Evolutionary conservation across 2,888 invertebrate species (phyloP).

Genomic region (Meiosimyza platycephala): DNA sequence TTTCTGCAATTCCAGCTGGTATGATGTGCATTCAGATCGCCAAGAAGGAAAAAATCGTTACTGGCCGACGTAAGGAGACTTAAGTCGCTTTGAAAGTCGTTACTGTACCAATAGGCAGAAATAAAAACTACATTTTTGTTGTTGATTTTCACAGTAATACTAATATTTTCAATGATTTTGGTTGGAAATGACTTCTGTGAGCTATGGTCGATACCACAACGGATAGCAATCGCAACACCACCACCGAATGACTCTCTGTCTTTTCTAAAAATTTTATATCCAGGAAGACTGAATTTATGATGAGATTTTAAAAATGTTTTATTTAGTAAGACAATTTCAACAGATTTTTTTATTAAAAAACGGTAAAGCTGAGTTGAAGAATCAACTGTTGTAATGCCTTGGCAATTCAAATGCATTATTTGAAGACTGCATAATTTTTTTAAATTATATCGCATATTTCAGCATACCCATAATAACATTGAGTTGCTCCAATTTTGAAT

Average conservation of each 20-base stretch:
- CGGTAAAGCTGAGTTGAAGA: not conserved
- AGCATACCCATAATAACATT: not conserved
- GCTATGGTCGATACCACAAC: not conserved
- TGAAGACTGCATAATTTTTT: not conserved
- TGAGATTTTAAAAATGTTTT: conserved; percentile 9
- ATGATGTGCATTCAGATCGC: conserved; percentile 16
- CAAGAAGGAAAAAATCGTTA: not conserved
- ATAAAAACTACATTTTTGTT: not conserved
- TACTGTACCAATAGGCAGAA: not conserved
- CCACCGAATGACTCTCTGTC: not conserved
- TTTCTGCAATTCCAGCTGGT: conserved; percentile 16
- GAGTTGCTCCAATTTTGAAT: not conserved
- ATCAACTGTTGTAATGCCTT: not conserved
- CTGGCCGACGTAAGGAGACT: not conserved
- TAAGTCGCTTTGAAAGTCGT: not conserved
- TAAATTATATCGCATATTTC: not conserved
- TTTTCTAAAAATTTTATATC: conserved; percentile 12
- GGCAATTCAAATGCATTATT: not conserved
- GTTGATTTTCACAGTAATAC: not conserved
- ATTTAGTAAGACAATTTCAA: not conserved
- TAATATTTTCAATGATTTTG: conserved; percentile 2
- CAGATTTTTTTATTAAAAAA: not conserved
- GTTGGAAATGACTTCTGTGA: not conserved
- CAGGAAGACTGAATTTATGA: conserved; percentile 5
- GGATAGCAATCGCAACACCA: conserved; percentile 7